Evolutionary conservation across 2,113 vertebrate genomes (phyloP).

Genomic region (Sphaerodactylus townsendi): DNA sequence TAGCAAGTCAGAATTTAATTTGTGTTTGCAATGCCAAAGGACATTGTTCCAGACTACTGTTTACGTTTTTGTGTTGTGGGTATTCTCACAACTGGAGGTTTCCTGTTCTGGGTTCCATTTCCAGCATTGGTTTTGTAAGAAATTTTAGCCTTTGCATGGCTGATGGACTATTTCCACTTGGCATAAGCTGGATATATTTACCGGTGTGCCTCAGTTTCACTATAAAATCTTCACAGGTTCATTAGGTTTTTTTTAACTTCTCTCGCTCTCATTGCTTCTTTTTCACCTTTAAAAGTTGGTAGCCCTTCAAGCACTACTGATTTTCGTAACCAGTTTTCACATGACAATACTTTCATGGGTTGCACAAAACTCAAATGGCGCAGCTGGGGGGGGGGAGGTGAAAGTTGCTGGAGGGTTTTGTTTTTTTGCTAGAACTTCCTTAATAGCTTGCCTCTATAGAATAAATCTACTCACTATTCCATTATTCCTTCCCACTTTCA

Average conservation of each 20-base stretch:
- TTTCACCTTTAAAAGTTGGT: neutral
- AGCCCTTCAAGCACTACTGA: neutral
- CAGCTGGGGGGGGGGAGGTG: neutral
- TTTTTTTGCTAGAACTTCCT: neutral
- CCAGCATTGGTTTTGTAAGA: neutral
- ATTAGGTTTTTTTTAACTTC: neutral
- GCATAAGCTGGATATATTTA: neutral
- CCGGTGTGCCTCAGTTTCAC: too few species aligned
- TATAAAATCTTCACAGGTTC: neutral
- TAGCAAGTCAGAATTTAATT: neutral
- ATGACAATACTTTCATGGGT: too few species aligned
- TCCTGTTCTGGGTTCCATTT: neutral
- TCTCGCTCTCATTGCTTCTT: too few species aligned
- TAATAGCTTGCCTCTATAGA: too few species aligned
- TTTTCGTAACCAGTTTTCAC: too few species aligned
- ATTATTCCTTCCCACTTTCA: too few species aligned
- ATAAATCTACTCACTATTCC: neutral
- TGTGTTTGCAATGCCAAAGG: neutral
- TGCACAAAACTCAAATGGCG: neutral
- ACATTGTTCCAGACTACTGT: too few species aligned
- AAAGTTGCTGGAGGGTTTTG: too few species aligned
- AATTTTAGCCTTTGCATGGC: too few species aligned
- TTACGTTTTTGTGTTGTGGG: neutral
- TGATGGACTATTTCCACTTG: too few species aligned
- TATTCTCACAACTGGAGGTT: neutral